Evolutionary conservation across 2,797 vertebrate genomes (phyloP), one percentile per base, ranked within the genome.

Genomic region (Otus scops): DNA sequence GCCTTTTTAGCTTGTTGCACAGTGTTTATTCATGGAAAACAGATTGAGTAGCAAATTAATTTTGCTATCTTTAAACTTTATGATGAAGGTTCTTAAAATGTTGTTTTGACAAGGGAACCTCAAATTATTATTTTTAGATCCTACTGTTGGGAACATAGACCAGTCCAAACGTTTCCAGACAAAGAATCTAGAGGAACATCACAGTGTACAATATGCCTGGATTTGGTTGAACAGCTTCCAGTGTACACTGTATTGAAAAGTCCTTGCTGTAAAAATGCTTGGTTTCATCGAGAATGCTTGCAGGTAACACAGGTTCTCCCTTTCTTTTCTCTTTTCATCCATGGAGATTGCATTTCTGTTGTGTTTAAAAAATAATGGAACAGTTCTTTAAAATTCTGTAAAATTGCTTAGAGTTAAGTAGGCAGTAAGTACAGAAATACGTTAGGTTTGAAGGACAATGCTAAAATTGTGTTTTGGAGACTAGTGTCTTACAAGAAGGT

Each of bases 261-360:
- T 97, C 99, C 99, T 13, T 99, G 98, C 87, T 99, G 99, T 97
- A 99, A 99, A 97, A 97, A 98, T 79, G 98, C 99, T 97, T 99
- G 99, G 99, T 99, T 99, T 98, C 99, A 99, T 97, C 98, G 99
- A 93, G 98, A 99, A 82, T 99, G 99, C 95, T 98, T 99, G 75
- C 99, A 99, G 99, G 99, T 99, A 98, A 97, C 54, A 96, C 8
- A 82, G 73, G 5, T 94, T 92, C 45, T 68, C 70, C 13, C 9
- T 54, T 88, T 77, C 13, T 27, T 80, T 69, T 21, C 17, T 41
- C 27, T 39, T 48, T 90, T 32, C 27, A 30, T 69, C 50, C 27
- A 7, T 3, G 2, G 39, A 68, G 24, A 54, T 78, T 21, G 12
- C 7, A 7, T 60, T 91, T 78, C 26, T 48, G 17, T 69, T 32